Percentiles rank a stretch among this genome's conserved stretches.
Conservation (phyloP, 2,888 invertebrate genomes). For the Thyatira batis region DNA sequence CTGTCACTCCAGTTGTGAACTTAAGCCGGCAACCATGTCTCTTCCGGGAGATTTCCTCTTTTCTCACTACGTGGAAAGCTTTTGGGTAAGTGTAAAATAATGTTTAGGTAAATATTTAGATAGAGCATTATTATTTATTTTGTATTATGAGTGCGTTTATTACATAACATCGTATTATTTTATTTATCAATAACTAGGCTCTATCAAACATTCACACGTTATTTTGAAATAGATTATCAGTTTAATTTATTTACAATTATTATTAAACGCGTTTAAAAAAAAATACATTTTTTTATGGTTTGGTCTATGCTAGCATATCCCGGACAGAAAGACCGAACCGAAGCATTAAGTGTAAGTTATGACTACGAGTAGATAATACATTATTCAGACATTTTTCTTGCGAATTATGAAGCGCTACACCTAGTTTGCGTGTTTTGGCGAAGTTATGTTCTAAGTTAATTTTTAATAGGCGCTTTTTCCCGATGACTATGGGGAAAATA, state of each 20-base stretch:
- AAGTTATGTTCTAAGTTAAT: conserved; percentile 42
- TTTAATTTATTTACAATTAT: too few species aligned
- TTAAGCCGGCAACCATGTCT: conserved; percentile 63
- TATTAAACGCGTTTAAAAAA: background rate
- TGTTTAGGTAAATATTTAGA: background rate
- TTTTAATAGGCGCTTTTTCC: conserved; percentile 35
- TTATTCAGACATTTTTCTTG: conserved; percentile 71
- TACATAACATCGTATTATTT: background rate
- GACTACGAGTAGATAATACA: conserved; percentile 53
- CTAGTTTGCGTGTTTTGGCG: conserved; percentile 66
- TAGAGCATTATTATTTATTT: background rate
- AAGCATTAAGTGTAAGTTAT: conserved; percentile 51
- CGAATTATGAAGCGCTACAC: conserved; percentile 61
- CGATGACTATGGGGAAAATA: conserved; percentile 28
- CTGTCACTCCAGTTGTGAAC: conserved; percentile 64
- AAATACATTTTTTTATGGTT: background rate
- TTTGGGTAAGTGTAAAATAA: conserved; percentile 67
- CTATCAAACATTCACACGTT: background rate
- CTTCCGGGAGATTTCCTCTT: conserved; percentile 74
- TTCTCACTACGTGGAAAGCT: conserved; percentile 74
- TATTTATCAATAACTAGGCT: too few species aligned
- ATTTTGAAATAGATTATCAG: background rate
- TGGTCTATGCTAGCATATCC: conserved; percentile 27
- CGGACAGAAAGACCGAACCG: conserved; percentile 38
- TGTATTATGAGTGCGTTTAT: background rate